These are phyloP conservation scores for Ceraclea dissimilis DNA, from an alignment of 2,888 invertebrate species.

Conservation along the genomic window DNA sequence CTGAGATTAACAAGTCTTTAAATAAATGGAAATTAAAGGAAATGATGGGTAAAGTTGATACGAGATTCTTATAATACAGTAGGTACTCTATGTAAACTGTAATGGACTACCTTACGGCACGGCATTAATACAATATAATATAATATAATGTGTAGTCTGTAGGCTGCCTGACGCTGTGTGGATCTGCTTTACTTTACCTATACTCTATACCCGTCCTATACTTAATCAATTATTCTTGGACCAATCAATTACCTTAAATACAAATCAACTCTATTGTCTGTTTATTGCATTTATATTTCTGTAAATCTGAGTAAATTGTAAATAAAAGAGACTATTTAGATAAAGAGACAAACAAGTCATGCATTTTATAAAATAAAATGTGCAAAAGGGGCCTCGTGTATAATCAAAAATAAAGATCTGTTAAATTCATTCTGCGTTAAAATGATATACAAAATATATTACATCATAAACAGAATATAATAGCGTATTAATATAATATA, in stretches of 20 bases:
- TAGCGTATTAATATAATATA: neutral
- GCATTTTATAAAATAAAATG: slow-evolving; percentile 25
- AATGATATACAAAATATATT: slow-evolving; percentile 18
- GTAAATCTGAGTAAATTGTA: slow-evolving; percentile 17
- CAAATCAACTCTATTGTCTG: too few species aligned
- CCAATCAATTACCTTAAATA: too few species aligned
- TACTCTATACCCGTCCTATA: too few species aligned
- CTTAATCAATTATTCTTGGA: too few species aligned
- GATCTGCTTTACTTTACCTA: too few species aligned
- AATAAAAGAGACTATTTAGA: slow-evolving; percentile 17
- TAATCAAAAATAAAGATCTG: slow-evolving; percentile 16
- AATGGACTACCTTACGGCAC: too few species aligned
- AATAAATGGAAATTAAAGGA: slow-evolving; percentile 12
- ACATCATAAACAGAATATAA: slow-evolving; percentile 23
- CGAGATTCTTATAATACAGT: too few species aligned
- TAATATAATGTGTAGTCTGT: too few species aligned
- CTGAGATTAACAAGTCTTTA: slow-evolving; percentile 3
- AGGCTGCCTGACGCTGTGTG: too few species aligned
- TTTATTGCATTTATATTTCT: slow-evolving; percentile 3
- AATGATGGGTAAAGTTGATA: neutral
- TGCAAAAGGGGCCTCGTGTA: slow-evolving; percentile 24
- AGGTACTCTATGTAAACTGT: too few species aligned
- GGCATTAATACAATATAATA: too few species aligned
- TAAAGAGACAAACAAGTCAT: slow-evolving; percentile 25
- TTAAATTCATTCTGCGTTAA: slow-evolving; percentile 25